Percentiles rank a stretch among this genome's conserved stretches.
Conservation (phyloP, 2,113 vertebrate genomes). For the Thunnus maccoyii region DNA sequence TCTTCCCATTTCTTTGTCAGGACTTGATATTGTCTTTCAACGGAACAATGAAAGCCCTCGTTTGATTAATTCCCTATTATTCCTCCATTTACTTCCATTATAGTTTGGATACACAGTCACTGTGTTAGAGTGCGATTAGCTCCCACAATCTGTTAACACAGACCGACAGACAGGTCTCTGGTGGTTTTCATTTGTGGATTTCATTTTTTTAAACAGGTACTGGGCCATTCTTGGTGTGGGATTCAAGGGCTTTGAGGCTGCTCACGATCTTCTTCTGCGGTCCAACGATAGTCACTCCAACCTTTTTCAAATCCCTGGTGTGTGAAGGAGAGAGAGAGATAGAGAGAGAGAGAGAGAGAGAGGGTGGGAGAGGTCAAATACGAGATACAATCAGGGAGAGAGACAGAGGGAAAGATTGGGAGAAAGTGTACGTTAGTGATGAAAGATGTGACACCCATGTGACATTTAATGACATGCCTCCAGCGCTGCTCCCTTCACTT, state of each 20-base stretch:
- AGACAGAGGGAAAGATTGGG: slow-evolving; percentile 40
- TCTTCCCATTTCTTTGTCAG: slow-evolving; percentile 40
- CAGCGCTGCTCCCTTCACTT: slow-evolving; percentile 64
- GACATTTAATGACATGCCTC: slow-evolving; percentile 63
- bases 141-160: slow-evolving; percentile 53
- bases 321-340: slow-evolving; percentile 42
- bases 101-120: slow-evolving; percentile 62
- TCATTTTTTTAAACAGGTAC: slow-evolving; percentile 91
- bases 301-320: slow-evolving; percentile 94
- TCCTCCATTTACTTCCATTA: slow-evolving; percentile 47
- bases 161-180: slow-evolving; percentile 53
- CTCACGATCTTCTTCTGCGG: slow-evolving; percentile 97
- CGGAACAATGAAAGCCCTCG: slow-evolving; percentile 53
- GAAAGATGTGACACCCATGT: slow-evolving; percentile 53
- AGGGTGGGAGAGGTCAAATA: slow-evolving; percentile 7
- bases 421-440: slow-evolving; percentile 49
- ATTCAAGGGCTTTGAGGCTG: slow-evolving; percentile 96
- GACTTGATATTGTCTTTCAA: slow-evolving; percentile 54
- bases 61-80: slow-evolving; percentile 34
- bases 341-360: slow-evolving; percentile 10
- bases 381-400: slow-evolving; percentile 30
- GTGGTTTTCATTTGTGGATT: slow-evolving; percentile 51
- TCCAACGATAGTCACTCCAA: slow-evolving; percentile 94
- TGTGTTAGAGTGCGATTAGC: slow-evolving; percentile 72
- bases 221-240: slow-evolving; percentile 93